Conservation (phyloP, 2,797 vertebrate genomes). For the Gambelia wislizenii region DNA sequence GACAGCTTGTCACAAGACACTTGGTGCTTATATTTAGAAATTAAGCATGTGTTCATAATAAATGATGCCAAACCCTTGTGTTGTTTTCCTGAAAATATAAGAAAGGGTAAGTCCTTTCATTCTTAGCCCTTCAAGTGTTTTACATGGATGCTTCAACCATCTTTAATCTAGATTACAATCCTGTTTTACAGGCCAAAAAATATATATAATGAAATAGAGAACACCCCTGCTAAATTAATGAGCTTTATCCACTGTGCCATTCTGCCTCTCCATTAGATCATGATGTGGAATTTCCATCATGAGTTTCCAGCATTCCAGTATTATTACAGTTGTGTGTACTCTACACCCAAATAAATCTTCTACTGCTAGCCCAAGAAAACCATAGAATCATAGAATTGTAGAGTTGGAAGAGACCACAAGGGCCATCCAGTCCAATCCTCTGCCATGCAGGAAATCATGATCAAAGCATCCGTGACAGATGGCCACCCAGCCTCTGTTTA, state of each 20-base stretch:
- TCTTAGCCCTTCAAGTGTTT: not conserved
- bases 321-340: not conserved
- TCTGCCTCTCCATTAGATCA: not conserved
- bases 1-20: not conserved
- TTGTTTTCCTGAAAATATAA: not conserved
- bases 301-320: not conserved
- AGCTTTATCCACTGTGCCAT: not conserved
- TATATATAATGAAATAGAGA: too few relatives aligned
- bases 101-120: not conserved
- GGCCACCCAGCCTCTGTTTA: too few relatives aligned
- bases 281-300: not conserved
- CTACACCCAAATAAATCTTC: not conserved
- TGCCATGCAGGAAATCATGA: too few relatives aligned
- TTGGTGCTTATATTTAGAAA: not conserved
- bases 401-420: too few relatives aligned
- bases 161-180: not conserved
- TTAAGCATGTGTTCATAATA: not conserved
- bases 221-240: not conserved
- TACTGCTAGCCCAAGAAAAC: not conserved
- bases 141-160: not conserved
- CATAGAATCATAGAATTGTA: too few relatives aligned
- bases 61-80: not conserved
- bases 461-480: too few relatives aligned
- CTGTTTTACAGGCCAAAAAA: not conserved
- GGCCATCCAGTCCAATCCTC: too few relatives aligned